Evolutionary conservation across 2,797 vertebrate genomes (phyloP).

Genomic region (Thunnus albacares): DNA sequence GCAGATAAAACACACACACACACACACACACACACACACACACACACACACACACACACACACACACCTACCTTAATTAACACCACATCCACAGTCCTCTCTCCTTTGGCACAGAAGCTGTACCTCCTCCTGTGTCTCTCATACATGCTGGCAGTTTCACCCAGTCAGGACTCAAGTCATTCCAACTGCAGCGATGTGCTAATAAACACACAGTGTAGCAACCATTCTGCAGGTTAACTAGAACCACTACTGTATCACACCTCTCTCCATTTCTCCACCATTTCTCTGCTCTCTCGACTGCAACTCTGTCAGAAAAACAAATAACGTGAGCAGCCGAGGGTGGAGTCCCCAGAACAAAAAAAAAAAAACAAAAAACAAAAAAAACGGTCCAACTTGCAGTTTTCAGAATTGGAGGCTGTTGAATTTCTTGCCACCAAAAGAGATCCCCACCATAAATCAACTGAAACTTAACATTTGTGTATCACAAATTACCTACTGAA

Average conservation of each 20-base stretch:
- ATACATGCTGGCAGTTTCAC: constrained; percentile 87
- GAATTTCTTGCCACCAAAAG: constrained; percentile 29
- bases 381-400: constrained; percentile 9
- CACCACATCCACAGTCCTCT: constrained; percentile 92
- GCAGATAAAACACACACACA: not conserved
- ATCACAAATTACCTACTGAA: not conserved
- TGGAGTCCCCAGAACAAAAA: constrained; percentile 18
- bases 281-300: not conserved
- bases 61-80: constrained; percentile 90
- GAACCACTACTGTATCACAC: constrained; percentile 12
- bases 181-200: constrained; percentile 28
- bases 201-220: constrained; percentile 2
- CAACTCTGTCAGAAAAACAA: constrained; percentile 21
- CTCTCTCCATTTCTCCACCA: constrained; percentile 13
- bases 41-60: not conserved
- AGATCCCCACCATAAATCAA: not conserved
- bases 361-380: not conserved
- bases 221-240: constrained; percentile 18
- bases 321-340: constrained; percentile 7
- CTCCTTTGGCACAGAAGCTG: constrained; percentile 92
- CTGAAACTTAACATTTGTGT: not conserved
- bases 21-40: constrained; percentile 33
- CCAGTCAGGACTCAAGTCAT: not conserved
- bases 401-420: constrained; percentile 24
- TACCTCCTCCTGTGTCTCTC: constrained; percentile 93